Evolutionary conservation across 2,113 vertebrate genomes (phyloP).

Genomic region (Tachuris rubrigastra): DNA sequence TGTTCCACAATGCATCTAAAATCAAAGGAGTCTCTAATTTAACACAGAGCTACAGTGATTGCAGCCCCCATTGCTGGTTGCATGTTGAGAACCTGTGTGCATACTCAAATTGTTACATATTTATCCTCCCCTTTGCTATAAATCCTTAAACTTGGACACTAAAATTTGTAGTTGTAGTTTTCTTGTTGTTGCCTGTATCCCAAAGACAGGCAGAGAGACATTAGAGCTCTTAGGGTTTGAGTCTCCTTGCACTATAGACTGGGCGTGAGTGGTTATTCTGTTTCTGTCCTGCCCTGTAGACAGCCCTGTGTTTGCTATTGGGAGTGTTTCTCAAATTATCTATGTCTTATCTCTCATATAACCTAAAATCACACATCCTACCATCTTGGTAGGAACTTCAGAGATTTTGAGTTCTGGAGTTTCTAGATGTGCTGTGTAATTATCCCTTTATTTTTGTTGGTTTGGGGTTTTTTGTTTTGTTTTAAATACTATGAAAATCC

Average conservation of each 20-base stretch:
- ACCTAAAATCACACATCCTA: background rate
- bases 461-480: no score
- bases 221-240: background rate
- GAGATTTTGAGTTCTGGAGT: background rate
- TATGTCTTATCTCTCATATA: background rate
- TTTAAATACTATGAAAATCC: background rate
- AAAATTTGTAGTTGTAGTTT: background rate
- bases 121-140: background rate
- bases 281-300: background rate
- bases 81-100: fast-evolving
- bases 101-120: background rate
- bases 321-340: background rate
- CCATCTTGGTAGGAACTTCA: background rate
- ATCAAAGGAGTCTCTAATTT: background rate
- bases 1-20: background rate
- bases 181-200: background rate
- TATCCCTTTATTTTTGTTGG: background rate
- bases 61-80: background rate
- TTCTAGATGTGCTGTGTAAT: background rate
- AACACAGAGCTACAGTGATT: background rate
- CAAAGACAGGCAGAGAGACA: background rate
- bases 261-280: background rate
- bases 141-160: background rate
- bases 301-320: background rate
- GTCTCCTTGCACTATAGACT: background rate